Base-by-base conservation (phyloP, 2,113 vertebrate species). In the Isurus oxyrinchus region DNA sequence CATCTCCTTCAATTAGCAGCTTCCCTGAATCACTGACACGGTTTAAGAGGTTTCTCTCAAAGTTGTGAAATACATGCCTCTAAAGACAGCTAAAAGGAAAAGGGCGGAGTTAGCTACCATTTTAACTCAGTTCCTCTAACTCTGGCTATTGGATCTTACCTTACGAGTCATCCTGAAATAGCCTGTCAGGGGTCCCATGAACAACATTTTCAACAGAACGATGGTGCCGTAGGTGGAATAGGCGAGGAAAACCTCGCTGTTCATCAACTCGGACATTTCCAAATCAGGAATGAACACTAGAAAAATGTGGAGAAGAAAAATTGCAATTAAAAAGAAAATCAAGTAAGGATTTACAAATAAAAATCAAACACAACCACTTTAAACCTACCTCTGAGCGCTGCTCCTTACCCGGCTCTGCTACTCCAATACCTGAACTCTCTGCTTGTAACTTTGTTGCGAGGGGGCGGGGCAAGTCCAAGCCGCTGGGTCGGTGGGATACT, bases 201-300 rank as follows among this genome's bases (percentile, higher is more conserved):
- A 44, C 98, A 99, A 98, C 98, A 98, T 98, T 97, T 99, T 99
- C 0, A 97, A 72, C 96, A 98, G 96, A 96, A 98, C 49, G 90
- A 98, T 97, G 0, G 97, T 96, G 6, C 98, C 0, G 0, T 99
- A 98, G 1, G 98, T 98, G 2, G 97, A 97, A 6, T 97, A 99
- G 3, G 98, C 98, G 96, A 96, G 55, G 96, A 98, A 97, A 25
- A 98, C 97, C 14, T 98, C 97, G 88, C 97, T 97, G 96, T 98
- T 97, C 94, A 97, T 97, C 95, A 98, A 96, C 0, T 97, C 96
- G 0, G 96, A 96, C 98, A 98, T 98, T 96, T 97, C 96, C 97
- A 67, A 63, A 57, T 7, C 66, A 14, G 44, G 66, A 14, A 1
- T 95, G 19, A 14, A 67, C 40, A 7, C 40, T 66, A 5, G 57